A percentile compares a stretch with the other conserved stretches of the same genome.
phyloP scores from a whole-genome alignment of 2,113 vertebrate species.

The Harpagus bidentatus region DNA sequence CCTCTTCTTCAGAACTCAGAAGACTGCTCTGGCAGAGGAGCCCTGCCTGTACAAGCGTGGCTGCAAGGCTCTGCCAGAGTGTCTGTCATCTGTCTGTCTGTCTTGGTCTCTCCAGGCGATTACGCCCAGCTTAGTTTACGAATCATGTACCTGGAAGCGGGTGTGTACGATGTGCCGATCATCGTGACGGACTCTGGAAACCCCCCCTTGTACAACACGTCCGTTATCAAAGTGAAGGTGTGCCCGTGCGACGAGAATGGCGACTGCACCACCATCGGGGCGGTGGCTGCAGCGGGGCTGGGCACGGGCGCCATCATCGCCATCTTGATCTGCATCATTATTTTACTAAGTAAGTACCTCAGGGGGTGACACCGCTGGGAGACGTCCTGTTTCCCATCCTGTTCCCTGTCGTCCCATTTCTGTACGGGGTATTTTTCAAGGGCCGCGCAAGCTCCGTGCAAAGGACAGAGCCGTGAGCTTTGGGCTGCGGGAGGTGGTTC shows the following conservation, averaged over 20 bases:
- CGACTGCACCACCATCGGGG: slow-evolving; percentile 89
- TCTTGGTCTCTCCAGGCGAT: slow-evolving; percentile 75
- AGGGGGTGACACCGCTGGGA: neutral
- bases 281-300: slow-evolving; percentile 87
- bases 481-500: neutral
- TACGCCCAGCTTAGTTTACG: slow-evolving; percentile 87
- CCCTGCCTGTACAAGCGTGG: neutral
- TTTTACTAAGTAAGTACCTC: slow-evolving; percentile 85
- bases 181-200: slow-evolving; percentile 93
- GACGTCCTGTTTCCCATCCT: neutral
- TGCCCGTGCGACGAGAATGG: slow-evolving; percentile 92
- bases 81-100: neutral
- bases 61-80: neutral
- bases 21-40: neutral
- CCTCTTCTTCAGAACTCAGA: neutral
- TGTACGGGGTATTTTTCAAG: neutral
- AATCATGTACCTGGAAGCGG: slow-evolving; percentile 89
- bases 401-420: neutral
- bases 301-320: slow-evolving; percentile 94
- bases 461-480: neutral
- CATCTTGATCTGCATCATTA: slow-evolving; percentile 93
- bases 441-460: accelerated
- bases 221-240: slow-evolving; percentile 94
- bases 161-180: slow-evolving; percentile 91
- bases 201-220: slow-evolving; percentile 90